phyloP scores from a whole-genome alignment of 2,113 vertebrate species.

The Pao palembangensis region DNA sequence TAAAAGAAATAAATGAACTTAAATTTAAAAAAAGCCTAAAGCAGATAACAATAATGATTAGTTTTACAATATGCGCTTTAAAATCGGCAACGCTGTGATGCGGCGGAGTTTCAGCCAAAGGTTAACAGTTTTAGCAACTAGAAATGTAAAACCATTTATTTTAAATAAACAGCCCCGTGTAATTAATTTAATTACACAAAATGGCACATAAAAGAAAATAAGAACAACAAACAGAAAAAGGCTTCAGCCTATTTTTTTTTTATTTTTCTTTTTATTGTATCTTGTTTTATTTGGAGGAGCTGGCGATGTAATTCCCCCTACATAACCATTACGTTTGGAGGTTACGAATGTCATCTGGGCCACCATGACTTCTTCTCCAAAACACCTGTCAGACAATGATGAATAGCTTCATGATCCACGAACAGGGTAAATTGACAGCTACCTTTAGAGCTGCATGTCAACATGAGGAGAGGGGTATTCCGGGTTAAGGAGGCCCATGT shows the following conservation, averaged over 20 bases:
- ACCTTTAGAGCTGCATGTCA: conserved; percentile 59
- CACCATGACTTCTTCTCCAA: conserved; percentile 32
- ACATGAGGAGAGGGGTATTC: conserved; percentile 55
- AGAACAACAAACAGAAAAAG: no score
- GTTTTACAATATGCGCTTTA: no score
- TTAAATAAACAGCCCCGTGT: no score
- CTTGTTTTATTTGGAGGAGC: neutral
- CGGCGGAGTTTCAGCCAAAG: no score
- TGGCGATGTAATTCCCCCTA: neutral
- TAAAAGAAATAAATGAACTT: no score
- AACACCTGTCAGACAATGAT: conserved; percentile 60
- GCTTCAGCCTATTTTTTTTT: neutral
- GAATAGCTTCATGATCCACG: conserved; percentile 51
- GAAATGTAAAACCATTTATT: no score
- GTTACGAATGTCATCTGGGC: conserved; percentile 22
- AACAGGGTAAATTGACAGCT: conserved; percentile 60
- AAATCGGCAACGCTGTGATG: no score
- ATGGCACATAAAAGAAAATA: no score
- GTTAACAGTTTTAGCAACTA: no score
- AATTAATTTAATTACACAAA: no score
- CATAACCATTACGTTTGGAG: neutral
- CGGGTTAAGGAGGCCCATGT: conserved; percentile 65
- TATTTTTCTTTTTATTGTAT: neutral
- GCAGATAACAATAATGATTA: no score
- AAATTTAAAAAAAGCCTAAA: no score